Conservation (phyloP, 2,113 vertebrate genomes). For the Butorides virescens region DNA sequence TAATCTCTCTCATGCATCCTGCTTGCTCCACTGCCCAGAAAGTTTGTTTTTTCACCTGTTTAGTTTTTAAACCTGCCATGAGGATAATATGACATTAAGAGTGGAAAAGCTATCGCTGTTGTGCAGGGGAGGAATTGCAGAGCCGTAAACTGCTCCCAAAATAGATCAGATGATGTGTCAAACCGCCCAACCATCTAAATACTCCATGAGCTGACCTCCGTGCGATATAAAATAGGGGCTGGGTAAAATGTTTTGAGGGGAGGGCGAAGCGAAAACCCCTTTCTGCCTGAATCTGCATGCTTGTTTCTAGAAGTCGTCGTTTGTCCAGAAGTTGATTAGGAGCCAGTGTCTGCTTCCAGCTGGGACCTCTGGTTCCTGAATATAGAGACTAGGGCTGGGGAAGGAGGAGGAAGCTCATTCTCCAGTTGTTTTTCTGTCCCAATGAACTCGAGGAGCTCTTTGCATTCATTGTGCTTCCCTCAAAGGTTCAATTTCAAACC, state of each 20-base stretch:
- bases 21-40: background rate
- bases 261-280: background rate
- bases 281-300: background rate
- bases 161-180: constrained; percentile 69
- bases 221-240: constrained; percentile 39
- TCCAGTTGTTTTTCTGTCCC: background rate
- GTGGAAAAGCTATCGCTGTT: constrained; percentile 62
- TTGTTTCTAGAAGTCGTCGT: background rate
- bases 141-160: constrained; percentile 65
- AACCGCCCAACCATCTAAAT: constrained; percentile 51
- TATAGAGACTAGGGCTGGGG: background rate
- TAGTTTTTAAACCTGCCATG: constrained; percentile 46
- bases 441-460: rapidly evolving
- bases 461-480: background rate
- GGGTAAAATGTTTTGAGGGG: background rate
- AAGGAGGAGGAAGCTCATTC: background rate
- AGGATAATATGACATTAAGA: constrained; percentile 65
- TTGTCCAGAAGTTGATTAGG: background rate
- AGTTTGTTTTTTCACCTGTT: constrained; percentile 69
- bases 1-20: background rate
- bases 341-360: background rate
- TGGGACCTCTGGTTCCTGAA: background rate
- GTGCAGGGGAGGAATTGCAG: constrained; percentile 63
- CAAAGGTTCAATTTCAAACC: background rate
- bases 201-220: constrained; percentile 39